Evolutionary conservation across 2,113 vertebrate species (phyloP).

Genomic region (Centropristis striata): DNA sequence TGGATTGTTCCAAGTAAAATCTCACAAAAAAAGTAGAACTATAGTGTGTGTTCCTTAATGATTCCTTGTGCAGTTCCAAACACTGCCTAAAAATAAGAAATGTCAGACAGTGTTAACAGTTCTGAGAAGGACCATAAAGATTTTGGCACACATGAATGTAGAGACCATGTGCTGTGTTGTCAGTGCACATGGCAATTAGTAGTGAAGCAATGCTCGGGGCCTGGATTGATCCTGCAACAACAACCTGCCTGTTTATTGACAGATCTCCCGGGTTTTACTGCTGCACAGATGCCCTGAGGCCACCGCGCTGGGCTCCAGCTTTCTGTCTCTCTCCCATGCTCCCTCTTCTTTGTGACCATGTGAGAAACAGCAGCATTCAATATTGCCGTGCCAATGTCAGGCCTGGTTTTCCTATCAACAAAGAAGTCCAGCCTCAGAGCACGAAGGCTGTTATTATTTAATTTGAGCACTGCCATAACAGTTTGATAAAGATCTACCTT

Average conservation of each 20-base stretch:
- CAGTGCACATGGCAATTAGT: slow-evolving; percentile 76
- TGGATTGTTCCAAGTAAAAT: neutral
- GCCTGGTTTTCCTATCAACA: slow-evolving; percentile 55
- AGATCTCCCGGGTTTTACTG: slow-evolving; percentile 63
- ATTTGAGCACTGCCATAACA: slow-evolving; percentile 37
- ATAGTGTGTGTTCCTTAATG: neutral
- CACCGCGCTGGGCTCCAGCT: slow-evolving; percentile 47
- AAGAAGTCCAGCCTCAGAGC: slow-evolving; percentile 56
- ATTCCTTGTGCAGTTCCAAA: neutral
- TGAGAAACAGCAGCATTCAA: slow-evolving; percentile 58
- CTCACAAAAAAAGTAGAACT: neutral
- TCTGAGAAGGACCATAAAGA: slow-evolving; percentile 33
- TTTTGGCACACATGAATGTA: slow-evolving; percentile 40
- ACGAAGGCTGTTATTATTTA: slow-evolving; percentile 47
- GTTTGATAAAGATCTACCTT: slow-evolving; percentile 43
- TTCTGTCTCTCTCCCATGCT: slow-evolving; percentile 25
- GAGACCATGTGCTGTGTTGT: slow-evolving; percentile 40
- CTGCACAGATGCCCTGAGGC: slow-evolving; percentile 65
- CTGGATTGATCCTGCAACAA: slow-evolving; percentile 79
- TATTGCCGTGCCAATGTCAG: slow-evolving; percentile 42
- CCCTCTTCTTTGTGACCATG: slow-evolving; percentile 51
- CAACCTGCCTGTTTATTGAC: slow-evolving; percentile 81
- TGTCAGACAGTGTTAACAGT: neutral
- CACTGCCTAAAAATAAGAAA: neutral
- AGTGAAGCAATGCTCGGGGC: slow-evolving; percentile 65